Conservation (phyloP, 1,140 invertebrate genomes). For the Scaptomyza pallida region DNA sequence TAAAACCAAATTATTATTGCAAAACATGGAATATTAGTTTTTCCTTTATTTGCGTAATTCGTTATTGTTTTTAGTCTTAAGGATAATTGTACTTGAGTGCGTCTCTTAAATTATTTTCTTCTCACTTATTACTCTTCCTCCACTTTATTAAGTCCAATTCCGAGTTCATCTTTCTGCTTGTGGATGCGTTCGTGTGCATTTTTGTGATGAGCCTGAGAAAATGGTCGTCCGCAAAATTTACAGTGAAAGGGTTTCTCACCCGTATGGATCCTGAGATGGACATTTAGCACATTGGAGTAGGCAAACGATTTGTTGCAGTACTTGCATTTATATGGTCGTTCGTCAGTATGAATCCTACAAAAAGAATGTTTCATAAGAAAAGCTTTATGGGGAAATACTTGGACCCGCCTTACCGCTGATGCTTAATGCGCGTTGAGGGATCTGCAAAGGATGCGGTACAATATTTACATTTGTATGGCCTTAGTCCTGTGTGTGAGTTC, state of each 20-base stretch:
- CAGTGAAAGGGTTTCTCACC: constrained; percentile 69
- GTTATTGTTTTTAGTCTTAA: no score
- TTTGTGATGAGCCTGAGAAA: constrained; percentile 72
- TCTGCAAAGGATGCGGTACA: constrained; percentile 89
- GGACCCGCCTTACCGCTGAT: constrained; percentile 84
- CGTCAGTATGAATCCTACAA: constrained; percentile 76
- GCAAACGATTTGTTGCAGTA: constrained; percentile 68
- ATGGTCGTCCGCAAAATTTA: constrained; percentile 53
- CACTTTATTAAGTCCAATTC: constrained; percentile 7
- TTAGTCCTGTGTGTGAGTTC: constrained; percentile 75
- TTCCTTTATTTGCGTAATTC: no score
- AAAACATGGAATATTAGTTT: background rate
- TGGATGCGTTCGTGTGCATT: constrained; percentile 70
- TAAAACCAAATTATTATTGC: constrained; percentile 12
- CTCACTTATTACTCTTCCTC: constrained; percentile 23
- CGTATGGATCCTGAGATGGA: constrained; percentile 71
- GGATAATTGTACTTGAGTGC: constrained; percentile 35
- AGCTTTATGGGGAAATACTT: background rate
- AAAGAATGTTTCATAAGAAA: background rate
- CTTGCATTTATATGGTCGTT: constrained; percentile 71
- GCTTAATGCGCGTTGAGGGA: constrained; percentile 86
- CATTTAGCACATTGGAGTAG: constrained; percentile 75
- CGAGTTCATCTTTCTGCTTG: constrained; percentile 2
- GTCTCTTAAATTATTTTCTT: background rate
- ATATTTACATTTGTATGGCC: constrained; percentile 84